Conservation (phyloP, 2,888 invertebrate species). For the Caenorhabditis sp. region DNA sequence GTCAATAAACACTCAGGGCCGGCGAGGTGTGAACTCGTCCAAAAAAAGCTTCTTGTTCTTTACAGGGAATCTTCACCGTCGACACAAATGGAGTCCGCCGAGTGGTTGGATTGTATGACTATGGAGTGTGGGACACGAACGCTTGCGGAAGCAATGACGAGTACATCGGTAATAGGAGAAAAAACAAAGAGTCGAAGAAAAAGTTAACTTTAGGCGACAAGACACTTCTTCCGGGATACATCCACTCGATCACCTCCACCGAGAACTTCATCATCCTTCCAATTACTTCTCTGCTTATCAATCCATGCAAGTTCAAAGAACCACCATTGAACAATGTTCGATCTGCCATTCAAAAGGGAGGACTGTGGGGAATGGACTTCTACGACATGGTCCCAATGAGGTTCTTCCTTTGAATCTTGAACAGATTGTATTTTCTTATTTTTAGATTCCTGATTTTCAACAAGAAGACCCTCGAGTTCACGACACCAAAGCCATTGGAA, state of each 20-base stretch:
- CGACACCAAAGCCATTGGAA: constrained; percentile 76
- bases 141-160: constrained; percentile 77
- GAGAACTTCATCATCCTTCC: constrained; percentile 78
- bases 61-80: constrained; percentile 78
- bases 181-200: neutral
- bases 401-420: too few relatives aligned
- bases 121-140: constrained; percentile 76
- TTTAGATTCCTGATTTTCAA: constrained; percentile 78
- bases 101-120: constrained; percentile 78
- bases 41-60: constrained; percentile 5
- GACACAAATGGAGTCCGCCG: constrained; percentile 73
- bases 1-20: constrained; percentile 30
- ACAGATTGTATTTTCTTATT: neutral
- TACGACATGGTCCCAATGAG: constrained; percentile 79
- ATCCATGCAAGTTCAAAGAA: constrained; percentile 79
- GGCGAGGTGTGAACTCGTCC: constrained; percentile 31
- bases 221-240: constrained; percentile 77
- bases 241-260: constrained; percentile 78
- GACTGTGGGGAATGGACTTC: constrained; percentile 79
- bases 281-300: constrained; percentile 77
- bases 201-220: constrained; percentile 74
- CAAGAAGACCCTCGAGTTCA: constrained; percentile 74
- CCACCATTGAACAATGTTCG: constrained; percentile 75
- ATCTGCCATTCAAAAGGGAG: constrained; percentile 75
- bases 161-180: constrained; percentile 72